These are phyloP conservation scores for Tuta absoluta DNA, from an alignment of 2,888 invertebrate species.

Conservation along the genomic window DNA sequence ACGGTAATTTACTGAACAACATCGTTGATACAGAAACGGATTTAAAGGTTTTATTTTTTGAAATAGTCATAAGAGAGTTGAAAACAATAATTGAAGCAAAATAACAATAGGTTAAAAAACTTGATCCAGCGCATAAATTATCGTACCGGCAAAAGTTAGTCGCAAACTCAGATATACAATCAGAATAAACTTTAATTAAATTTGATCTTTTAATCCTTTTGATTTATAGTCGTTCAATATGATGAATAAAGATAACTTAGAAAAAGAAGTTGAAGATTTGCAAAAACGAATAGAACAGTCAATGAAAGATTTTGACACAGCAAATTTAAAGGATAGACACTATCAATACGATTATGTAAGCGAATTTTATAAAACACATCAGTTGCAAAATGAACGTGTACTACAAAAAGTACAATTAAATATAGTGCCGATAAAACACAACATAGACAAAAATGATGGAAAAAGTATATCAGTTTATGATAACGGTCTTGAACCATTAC, in stretches of 20 bases:
- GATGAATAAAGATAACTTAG: neutral
- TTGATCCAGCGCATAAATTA: neutral
- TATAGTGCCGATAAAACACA: neutral
- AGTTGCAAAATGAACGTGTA: neutral
- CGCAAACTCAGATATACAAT: too few relatives aligned
- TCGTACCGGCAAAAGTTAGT: too few relatives aligned
- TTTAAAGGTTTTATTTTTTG: neutral
- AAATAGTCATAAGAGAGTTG: neutral
- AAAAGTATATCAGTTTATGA: neutral
- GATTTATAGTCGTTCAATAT: neutral
- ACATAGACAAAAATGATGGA: neutral
- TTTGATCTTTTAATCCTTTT: neutral
- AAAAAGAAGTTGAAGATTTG: conserved; percentile 31
- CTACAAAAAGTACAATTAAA: neutral
- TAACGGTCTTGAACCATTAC: neutral
- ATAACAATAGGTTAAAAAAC: neutral
- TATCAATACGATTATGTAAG: neutral
- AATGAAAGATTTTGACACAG: conserved; percentile 38
- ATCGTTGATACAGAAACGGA: neutral
- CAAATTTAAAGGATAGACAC: neutral
- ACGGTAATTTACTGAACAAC: neutral
- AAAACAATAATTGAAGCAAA: neutral
- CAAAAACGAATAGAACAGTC: conserved; percentile 57
- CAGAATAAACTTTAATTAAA: too few relatives aligned
- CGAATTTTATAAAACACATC: neutral